Conservation (phyloP, 1,140 invertebrate genomes). For the Hylyphantes graminicola region DNA sequence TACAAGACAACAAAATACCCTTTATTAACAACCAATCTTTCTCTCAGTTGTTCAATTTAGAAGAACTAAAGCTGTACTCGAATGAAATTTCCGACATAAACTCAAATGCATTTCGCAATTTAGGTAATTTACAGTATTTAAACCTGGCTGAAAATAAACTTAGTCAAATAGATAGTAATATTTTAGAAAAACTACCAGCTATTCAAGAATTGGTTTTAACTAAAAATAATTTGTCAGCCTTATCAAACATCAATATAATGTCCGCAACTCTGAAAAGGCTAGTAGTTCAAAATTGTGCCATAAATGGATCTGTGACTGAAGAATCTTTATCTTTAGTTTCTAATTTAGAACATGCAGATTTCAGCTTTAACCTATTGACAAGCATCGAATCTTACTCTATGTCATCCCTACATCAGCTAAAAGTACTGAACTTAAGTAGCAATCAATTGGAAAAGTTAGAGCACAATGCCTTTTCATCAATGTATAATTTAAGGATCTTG, state of each 20-base stretch:
- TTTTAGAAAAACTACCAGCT: conserved; percentile 6
- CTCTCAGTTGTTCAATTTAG: neutral
- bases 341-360: conserved; percentile 12
- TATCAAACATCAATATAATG: conserved; percentile 18
- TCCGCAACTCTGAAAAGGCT: conserved; percentile 20
- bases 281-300: neutral
- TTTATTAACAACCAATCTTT: conserved; percentile 8
- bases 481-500: conserved; percentile 1
- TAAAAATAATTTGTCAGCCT: conserved; percentile 14
- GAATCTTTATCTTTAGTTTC: conserved; percentile 1
- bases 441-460: conserved; percentile 2
- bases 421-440: conserved; percentile 16
- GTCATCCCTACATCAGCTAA: neutral
- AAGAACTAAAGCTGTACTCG: conserved; percentile 9
- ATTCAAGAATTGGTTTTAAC: conserved; percentile 8
- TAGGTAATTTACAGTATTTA: conserved; percentile 16
- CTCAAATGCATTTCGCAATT: neutral
- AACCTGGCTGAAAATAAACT: conserved; percentile 19
- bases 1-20: conserved; percentile 7
- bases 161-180: neutral
- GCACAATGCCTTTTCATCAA: conserved; percentile 7
- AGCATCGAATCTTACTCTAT: conserved; percentile 1
- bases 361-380: conserved; percentile 9
- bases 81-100: conserved; percentile 7
- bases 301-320: conserved; percentile 1